Percentiles rank a stretch among this genome's conserved stretches.
Evolutionary conservation across 2,888 invertebrate genomes (phyloP).

Genomic region (Onchidella celtica): DNA sequence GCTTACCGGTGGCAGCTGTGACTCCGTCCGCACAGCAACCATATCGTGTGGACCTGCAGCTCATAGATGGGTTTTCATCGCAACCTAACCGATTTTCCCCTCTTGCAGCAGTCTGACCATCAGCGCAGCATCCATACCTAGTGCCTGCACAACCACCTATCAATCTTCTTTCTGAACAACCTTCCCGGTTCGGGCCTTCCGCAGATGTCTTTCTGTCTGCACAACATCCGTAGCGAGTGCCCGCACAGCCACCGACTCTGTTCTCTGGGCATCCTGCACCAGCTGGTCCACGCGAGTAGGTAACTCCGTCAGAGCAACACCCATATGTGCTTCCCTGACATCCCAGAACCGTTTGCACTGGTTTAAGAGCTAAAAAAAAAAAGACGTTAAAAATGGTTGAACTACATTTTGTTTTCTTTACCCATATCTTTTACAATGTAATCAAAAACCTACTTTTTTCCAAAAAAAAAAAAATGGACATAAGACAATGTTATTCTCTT

Average conservation of each 20-base stretch:
- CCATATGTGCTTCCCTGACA: slow-evolving; percentile 83
- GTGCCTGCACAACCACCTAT: slow-evolving; percentile 37
- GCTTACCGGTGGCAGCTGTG: neutral
- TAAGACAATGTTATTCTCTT: too few relatives aligned
- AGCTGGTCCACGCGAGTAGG: slow-evolving; percentile 47
- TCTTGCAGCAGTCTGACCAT: slow-evolving; percentile 91
- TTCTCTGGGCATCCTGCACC: slow-evolving; percentile 50
- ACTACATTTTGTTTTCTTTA: too few relatives aligned
- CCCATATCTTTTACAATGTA: too few relatives aligned
- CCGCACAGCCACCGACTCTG: slow-evolving; percentile 20
- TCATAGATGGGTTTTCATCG: slow-evolving; percentile 18
- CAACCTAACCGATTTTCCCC: slow-evolving; percentile 88
- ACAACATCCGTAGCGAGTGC: slow-evolving; percentile 82
- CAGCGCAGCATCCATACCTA: slow-evolving; percentile 91
- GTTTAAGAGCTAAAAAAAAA: too few relatives aligned
- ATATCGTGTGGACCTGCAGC: slow-evolving; percentile 72
- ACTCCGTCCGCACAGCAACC: slow-evolving; percentile 80
- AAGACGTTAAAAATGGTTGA: too few relatives aligned
- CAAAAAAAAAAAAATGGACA: too few relatives aligned
- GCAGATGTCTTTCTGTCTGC: slow-evolving; percentile 80
- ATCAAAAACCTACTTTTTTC: too few relatives aligned
- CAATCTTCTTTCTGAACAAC: slow-evolving; percentile 84
- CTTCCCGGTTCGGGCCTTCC: slow-evolving; percentile 85
- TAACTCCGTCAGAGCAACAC: slow-evolving; percentile 91
- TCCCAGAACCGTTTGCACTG: too few relatives aligned